Evolutionary conservation across 2,113 vertebrate genomes (phyloP), one percentile per base, ranked within the genome.

Genomic region (Panthera tigris): DNA sequence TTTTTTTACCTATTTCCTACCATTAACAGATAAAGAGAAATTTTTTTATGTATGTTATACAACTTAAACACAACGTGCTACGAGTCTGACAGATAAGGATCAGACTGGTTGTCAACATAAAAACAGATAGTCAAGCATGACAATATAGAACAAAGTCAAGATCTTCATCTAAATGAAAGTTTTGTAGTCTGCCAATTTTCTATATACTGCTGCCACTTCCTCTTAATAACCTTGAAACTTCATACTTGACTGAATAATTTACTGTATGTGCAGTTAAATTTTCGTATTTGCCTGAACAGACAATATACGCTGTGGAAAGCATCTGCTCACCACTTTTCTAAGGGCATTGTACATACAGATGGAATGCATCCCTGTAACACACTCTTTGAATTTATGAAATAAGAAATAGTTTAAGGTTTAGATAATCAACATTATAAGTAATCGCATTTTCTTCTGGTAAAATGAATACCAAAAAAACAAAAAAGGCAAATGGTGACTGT

Each of bases 201-300:
- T 33, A 68, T 5, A 71, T 57, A 39, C 9, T 78, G 23, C 25
- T 68, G 68, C 8, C 31, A 89, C 25, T 82, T 93, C 65, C 57
- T 92, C 63, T 45, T 45, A 45, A 39, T 71, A 83, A 19, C 5
- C 29, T 39, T 92, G n/a, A 74, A 45, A 61, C 83, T 33, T 66
- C 92, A 65, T 86, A 95, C 74, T 61, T 89, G n/a, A 36, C 31
- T 82, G 27, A 73, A 91, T 69, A 89, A 89, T 69, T 91, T 66
- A 63, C 8, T 50, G 2, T n/a, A 33, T 39, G 0, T n/a, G 2
- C 6, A 82, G 19, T 73, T 61, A 21, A 68, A 84, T n/a, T 88
- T 48, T 89, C 36, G 13, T 83, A 91, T 80, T 79, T 65, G 39
- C 21, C n/a, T 41, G 3, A 55, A 48, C 39, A 78, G 13, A 79